Evolutionary conservation across 2,888 invertebrate genomes (phyloP).

Genomic region (Microplitis deprimator): DNA sequence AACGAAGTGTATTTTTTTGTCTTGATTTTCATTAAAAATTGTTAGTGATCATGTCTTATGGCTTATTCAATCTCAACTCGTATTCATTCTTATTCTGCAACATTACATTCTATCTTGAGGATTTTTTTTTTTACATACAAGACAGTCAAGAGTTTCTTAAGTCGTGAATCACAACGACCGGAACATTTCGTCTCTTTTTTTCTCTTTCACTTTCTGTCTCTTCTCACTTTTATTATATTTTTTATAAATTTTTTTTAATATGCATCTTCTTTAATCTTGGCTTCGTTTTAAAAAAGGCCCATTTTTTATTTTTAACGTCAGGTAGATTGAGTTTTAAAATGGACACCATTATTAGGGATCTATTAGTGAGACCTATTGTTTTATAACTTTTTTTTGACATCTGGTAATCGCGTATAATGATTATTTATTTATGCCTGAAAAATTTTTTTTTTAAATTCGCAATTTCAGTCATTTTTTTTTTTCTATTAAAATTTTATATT

Average conservation of each 20-base stretch:
- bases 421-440: too few relatives aligned
- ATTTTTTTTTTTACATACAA: not conserved
- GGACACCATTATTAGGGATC: conserved; percentile 31
- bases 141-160: not conserved
- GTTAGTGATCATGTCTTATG: not conserved
- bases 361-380: conserved; percentile 37
- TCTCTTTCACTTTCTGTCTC: not conserved
- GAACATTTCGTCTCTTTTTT: not conserved
- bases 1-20: not conserved
- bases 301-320: not conserved
- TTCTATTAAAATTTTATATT: too few relatives aligned
- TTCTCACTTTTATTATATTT: not conserved
- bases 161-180: not conserved
- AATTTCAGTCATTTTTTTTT: too few relatives aligned
- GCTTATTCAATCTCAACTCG: not conserved
- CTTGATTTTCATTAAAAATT: not conserved
- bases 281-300: too few relatives aligned
- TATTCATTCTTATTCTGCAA: conserved; percentile 1
- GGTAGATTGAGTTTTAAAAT: not conserved
- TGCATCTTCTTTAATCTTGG: not conserved
- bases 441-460: too few relatives aligned
- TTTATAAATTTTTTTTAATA: not conserved
- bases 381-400: not conserved
- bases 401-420: too few relatives aligned
- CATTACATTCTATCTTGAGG: not conserved